phyloP scores from a whole-genome alignment of 2,113 vertebrate species.

The Guaruba guarouba region DNA sequence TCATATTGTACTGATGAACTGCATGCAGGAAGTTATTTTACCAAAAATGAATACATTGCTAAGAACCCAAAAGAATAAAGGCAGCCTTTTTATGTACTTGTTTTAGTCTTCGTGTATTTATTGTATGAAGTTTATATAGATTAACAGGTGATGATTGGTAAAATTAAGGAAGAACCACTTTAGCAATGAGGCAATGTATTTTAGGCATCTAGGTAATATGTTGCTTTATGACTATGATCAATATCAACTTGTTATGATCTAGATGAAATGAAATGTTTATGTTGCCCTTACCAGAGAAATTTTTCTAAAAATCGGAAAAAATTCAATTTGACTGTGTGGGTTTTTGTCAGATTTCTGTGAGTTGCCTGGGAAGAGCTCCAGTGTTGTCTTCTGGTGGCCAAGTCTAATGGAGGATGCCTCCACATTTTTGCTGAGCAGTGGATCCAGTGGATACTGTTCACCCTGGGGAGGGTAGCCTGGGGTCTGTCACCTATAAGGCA shows the following conservation, averaged over 20 bases:
- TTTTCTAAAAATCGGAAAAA: background rate
- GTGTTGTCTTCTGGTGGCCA: background rate
- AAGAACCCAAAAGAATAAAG: slow-evolving; percentile 85
- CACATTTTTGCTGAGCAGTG: background rate
- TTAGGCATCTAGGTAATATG: background rate
- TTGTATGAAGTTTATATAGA: background rate
- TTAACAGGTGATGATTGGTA: background rate
- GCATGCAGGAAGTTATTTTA: slow-evolving; percentile 85
- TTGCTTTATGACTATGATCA: background rate
- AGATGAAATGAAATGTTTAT: background rate
- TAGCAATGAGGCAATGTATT: background rate
- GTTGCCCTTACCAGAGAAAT: background rate
- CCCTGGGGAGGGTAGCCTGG: background rate
- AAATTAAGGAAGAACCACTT: background rate
- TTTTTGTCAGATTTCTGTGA: background rate
- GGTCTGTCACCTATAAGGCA: background rate
- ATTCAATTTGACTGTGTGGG: background rate
- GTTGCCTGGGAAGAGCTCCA: background rate
- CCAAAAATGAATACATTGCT: slow-evolving; percentile 73
- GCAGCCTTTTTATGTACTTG: slow-evolving; percentile 78
- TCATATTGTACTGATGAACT: slow-evolving; percentile 77
- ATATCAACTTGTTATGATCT: background rate
- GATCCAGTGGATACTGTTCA: background rate
- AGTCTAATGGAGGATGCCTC: background rate
- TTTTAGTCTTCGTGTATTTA: slow-evolving; percentile 63